A percentile compares a stretch with the other conserved stretches of the same genome.
phyloP scores from a whole-genome alignment of 2,797 vertebrate species.

The Synaphobranchus kaupii region DNA sequence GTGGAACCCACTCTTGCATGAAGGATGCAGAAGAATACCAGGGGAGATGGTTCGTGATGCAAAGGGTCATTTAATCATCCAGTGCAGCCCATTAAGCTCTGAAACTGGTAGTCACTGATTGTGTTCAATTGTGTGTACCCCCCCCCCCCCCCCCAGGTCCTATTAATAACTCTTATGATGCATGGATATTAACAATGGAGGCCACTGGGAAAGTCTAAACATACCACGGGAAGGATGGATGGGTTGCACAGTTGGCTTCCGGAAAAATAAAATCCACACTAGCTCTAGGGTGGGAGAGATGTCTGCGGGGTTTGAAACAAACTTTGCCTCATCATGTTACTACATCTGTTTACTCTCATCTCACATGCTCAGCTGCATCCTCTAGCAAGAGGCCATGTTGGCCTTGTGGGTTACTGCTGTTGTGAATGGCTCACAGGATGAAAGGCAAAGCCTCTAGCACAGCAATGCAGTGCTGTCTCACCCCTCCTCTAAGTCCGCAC shows the following conservation, averaged over 20 bases:
- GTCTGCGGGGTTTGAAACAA: neutral
- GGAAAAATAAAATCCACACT: neutral
- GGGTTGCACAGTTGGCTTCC: neutral
- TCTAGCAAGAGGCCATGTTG: neutral
- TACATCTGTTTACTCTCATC: neutral
- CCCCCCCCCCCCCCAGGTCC: neutral
- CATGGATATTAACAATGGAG: neutral
- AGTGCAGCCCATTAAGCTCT: neutral
- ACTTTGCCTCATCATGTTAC: neutral
- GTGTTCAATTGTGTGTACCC: neutral
- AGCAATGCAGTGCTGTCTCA: neutral
- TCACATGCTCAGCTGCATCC: neutral
- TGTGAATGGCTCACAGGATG: neutral
- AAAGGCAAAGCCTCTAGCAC: neutral
- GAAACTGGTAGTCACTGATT: neutral
- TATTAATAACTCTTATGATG: conserved; percentile 9
- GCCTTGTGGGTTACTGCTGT: neutral
- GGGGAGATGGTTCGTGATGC: neutral
- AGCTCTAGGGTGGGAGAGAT: neutral
- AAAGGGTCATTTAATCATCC: neutral
- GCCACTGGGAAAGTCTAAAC: neutral
- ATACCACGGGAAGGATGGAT: neutral
- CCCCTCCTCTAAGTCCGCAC: neutral
- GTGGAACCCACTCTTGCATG: neutral
- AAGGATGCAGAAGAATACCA: neutral